These are phyloP conservation scores for Athene noctua DNA, from an alignment of 2,113 vertebrate genomes.

Conservation along the genomic window DNA sequence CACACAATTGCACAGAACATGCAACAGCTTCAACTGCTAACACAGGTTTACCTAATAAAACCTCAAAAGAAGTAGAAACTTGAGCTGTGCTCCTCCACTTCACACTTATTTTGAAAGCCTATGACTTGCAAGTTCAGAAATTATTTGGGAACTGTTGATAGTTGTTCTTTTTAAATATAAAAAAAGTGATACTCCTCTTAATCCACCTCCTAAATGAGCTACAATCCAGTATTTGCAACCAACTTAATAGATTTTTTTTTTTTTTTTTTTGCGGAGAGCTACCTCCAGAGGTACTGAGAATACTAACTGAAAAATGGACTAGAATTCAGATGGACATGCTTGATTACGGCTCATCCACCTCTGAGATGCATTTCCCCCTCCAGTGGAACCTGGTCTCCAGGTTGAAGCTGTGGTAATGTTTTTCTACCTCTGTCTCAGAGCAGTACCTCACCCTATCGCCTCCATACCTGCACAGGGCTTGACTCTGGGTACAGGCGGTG, in stretches of 20 bases:
- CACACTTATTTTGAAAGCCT: not conserved
- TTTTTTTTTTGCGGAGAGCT: rapidly evolving
- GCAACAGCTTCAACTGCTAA: not conserved
- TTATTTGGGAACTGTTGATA: not conserved
- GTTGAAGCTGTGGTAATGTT: rapidly evolving
- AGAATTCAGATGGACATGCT: not conserved
- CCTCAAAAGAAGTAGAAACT: not conserved
- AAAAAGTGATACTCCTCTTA: not conserved
- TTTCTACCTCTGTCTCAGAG: not conserved
- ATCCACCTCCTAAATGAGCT: not conserved
- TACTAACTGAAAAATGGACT: not conserved
- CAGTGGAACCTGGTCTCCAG: not conserved
- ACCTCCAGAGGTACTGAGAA: not conserved
- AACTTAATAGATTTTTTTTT: rapidly evolving
- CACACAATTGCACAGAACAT: not conserved
- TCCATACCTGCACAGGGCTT: not conserved
- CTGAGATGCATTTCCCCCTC: not conserved
- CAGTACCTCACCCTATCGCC: not conserved
- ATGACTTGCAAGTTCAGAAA: not conserved
- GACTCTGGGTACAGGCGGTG: not conserved
- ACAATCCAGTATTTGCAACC: not conserved
- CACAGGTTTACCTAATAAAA: not conserved
- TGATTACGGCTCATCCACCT: not conserved
- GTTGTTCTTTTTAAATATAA: not conserved
- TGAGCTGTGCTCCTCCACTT: not conserved